A percentile compares a stretch with the other conserved stretches of the same genome.
phyloP scores from a whole-genome alignment of 2,113 vertebrate genomes.

The Ictalurus punctatus region DNA sequence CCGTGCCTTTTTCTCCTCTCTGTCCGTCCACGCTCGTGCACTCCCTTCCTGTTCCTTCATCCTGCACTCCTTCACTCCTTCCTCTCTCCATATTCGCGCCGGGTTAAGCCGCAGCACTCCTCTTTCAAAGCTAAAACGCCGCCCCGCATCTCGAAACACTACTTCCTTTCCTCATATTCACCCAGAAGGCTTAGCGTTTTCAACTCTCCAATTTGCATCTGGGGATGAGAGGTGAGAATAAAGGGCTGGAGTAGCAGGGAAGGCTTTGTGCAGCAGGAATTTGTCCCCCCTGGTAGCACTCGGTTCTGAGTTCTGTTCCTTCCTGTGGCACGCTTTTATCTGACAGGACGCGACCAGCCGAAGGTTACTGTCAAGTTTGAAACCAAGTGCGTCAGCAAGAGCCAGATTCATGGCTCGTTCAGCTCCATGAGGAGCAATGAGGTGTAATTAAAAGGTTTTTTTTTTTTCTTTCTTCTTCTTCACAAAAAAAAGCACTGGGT shows the following conservation, averaged over 20 bases:
- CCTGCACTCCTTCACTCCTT: constrained; percentile 4
- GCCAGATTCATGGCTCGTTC: not conserved
- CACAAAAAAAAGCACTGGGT: constrained; percentile 11
- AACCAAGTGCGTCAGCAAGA: not conserved
- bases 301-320: constrained; percentile 57
- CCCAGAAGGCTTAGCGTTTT: constrained; percentile 39
- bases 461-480: not conserved
- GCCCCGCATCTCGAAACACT: not conserved
- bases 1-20: constrained; percentile 24
- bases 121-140: not conserved
- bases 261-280: constrained; percentile 67
- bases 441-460: constrained; percentile 41
- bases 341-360: constrained; percentile 60
- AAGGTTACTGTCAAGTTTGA: constrained; percentile 34
- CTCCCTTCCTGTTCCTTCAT: not conserved
- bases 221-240: constrained; percentile 61
- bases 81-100: constrained; percentile 29
- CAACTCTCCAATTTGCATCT: constrained; percentile 21
- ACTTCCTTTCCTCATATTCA: not conserved
- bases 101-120: constrained; percentile 8
- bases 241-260: constrained; percentile 61
- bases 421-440: constrained; percentile 18
- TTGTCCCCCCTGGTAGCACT: constrained; percentile 65
- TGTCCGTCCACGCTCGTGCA: not conserved
- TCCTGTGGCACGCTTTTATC: constrained; percentile 69